A percentile compares a stretch with the other conserved stretches of the same genome.
These are phyloP conservation scores for Microplitis deprimator DNA, from an alignment of 2,888 invertebrate genomes.

Conservation along the genomic window DNA sequence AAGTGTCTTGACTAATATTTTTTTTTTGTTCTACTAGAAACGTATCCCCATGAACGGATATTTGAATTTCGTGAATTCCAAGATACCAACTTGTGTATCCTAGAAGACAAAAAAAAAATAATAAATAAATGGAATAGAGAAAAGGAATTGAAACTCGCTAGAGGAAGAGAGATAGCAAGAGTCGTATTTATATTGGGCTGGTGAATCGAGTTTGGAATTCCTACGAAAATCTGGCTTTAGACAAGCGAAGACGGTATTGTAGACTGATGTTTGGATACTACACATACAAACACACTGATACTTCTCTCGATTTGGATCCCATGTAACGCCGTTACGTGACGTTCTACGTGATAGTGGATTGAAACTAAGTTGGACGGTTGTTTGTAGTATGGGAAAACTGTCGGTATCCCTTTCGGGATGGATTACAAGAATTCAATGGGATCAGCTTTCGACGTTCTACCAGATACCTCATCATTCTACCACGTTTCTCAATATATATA, in stretches of 20 bases:
- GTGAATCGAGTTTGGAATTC: conserved; percentile 55
- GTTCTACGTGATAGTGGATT: conserved; percentile 39
- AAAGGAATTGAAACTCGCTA: conserved; percentile 19
- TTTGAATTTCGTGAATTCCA: conserved; percentile 53
- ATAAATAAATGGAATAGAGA: conserved; percentile 10
- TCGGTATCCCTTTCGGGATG: conserved; percentile 31
- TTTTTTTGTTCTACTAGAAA: conserved; percentile 26
- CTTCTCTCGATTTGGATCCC: conserved; percentile 38
- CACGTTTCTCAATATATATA: conserved; percentile 52
- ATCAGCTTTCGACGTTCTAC: conserved; percentile 51
- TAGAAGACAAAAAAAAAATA: conserved; percentile 29
- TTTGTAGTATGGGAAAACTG: conserved; percentile 11
- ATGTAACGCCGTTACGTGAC: conserved; percentile 42
- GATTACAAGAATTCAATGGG: conserved; percentile 49
- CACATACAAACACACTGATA: not conserved
- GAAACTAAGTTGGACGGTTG: conserved; percentile 27
- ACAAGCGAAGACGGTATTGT: conserved; percentile 34
- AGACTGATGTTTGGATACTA: conserved; percentile 37
- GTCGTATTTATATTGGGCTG: conserved; percentile 55
- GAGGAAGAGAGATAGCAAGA: conserved; percentile 43
- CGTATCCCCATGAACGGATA: conserved; percentile 42
- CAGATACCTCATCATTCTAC: conserved; percentile 61
- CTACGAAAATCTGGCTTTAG: conserved; percentile 42
- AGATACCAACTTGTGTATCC: conserved; percentile 35
- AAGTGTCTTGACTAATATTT: conserved; percentile 13